These are phyloP conservation scores for Luperina nickerlii DNA, from an alignment of 2,888 invertebrate genomes.

Conservation along the genomic window DNA sequence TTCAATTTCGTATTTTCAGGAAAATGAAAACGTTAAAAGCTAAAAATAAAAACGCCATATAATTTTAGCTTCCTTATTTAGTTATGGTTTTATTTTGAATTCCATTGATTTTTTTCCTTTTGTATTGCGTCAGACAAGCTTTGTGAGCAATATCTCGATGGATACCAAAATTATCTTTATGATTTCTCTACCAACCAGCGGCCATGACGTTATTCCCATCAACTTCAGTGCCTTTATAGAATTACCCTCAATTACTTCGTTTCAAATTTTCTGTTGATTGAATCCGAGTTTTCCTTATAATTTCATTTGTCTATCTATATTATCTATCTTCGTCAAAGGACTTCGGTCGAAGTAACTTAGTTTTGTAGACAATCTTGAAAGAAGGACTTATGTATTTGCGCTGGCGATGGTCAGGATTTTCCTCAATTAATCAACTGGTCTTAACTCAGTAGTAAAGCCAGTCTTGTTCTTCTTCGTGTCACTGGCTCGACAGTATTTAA, in stretches of 20 bases:
- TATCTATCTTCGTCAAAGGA: slow-evolving; percentile 32
- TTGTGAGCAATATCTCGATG: not conserved
- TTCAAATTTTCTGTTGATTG: slow-evolving; percentile 19
- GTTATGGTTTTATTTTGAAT: not conserved
- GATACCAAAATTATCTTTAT: not conserved
- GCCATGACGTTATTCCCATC: not conserved
- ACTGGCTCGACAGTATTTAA: no score
- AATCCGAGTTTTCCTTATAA: slow-evolving; percentile 39
- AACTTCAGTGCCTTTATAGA: slow-evolving; percentile 5
- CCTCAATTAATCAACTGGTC: not conserved
- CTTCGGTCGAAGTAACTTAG: slow-evolving; percentile 3
- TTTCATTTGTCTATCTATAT: slow-evolving; percentile 32
- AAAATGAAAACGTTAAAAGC: not conserved
- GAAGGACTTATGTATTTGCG: not conserved
- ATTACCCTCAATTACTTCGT: slow-evolving; percentile 16
- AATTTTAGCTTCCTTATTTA: not conserved
- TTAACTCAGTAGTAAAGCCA: not conserved
- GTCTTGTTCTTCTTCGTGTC: no score
- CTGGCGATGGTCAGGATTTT: not conserved
- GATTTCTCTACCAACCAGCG: not conserved
- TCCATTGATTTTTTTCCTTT: not conserved
- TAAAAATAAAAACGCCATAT: not conserved
- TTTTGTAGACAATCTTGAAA: slow-evolving; percentile 2
- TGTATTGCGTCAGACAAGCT: not conserved
- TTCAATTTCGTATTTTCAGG: not conserved